These are phyloP conservation scores for Phyllostomus discolor DNA, from an alignment of 2,113 vertebrate species.

Conservation along the genomic window DNA sequence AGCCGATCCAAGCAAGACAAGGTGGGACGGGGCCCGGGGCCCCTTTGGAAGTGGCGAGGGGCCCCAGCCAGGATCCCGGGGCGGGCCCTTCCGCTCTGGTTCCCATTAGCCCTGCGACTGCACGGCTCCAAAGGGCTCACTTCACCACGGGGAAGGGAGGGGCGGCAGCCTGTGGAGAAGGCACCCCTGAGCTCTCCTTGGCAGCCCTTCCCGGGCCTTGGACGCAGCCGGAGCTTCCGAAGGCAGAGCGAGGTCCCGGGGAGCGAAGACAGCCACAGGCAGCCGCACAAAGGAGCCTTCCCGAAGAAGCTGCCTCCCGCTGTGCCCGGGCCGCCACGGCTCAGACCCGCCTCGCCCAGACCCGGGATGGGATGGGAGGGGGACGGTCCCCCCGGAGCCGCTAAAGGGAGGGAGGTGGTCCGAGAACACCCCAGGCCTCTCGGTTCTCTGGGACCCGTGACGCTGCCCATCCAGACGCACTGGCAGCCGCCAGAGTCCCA, in stretches of 20 bases:
- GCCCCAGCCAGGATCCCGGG: conserved; percentile 23
- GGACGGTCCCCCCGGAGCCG: rapidly evolving
- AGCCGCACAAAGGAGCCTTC: conserved; percentile 30
- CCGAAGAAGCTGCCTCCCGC: conserved; percentile 18
- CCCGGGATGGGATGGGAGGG: not conserved
- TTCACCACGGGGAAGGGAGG: conserved; percentile 66
- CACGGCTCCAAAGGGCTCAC: conserved; percentile 52
- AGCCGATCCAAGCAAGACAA: conserved; percentile 3
- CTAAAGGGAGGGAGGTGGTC: rapidly evolving
- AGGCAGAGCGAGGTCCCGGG: conserved; percentile 37
- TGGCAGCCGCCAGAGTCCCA: not conserved
- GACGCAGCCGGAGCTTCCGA: not conserved
- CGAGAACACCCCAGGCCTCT: no score
- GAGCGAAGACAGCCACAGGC: conserved; percentile 25
- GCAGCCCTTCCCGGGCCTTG: conserved; percentile 58
- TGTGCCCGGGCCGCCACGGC: not conserved
- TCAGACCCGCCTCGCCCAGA: not conserved
- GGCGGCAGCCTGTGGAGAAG: conserved; percentile 38
- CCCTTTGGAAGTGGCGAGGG: not conserved
- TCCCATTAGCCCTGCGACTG: conserved; percentile 49
- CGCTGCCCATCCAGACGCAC: not conserved
- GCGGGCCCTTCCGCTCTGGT: conserved; percentile 41
- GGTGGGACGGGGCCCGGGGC: not conserved
- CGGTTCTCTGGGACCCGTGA: not conserved
- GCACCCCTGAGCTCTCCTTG: conserved; percentile 54